Evolutionary conservation across 1,140 invertebrate species (phyloP).

Genomic region (Aphaenogaster rudis): DNA sequence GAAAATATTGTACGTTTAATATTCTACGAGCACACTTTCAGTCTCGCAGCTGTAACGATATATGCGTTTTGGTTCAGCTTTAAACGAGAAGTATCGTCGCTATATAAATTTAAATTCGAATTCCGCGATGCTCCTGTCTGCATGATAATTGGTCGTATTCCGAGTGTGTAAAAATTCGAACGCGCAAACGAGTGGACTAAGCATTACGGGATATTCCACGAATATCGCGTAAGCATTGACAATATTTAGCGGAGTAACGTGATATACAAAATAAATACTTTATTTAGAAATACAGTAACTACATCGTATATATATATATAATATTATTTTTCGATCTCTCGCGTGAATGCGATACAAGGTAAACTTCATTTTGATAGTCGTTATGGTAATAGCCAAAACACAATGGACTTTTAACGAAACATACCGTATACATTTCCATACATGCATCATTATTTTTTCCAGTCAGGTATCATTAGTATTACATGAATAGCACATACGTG

Average conservation of each 20-base stretch:
- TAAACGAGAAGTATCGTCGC: slow-evolving; percentile 54
- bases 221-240: slow-evolving; percentile 26
- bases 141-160: slow-evolving; percentile 52
- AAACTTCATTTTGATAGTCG: background rate
- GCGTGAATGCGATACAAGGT: background rate
- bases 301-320: background rate
- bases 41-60: slow-evolving; percentile 46
- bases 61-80: slow-evolving; percentile 48
- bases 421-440: background rate
- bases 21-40: slow-evolving; percentile 54
- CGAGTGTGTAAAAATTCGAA: slow-evolving; percentile 36
- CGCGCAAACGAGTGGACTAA: slow-evolving; percentile 27
- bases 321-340: background rate
- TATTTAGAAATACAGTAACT: slow-evolving; percentile 21
- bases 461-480: background rate
- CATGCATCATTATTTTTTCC: background rate
- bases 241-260: slow-evolving; percentile 25
- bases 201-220: slow-evolving; percentile 39
- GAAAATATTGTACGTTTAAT: slow-evolving; percentile 62
- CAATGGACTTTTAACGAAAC: slow-evolving; percentile 1
- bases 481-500: background rate
- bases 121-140: slow-evolving; percentile 44
- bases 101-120: slow-evolving; percentile 60
- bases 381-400: background rate
- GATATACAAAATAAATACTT: slow-evolving; percentile 27